phyloP scores from a whole-genome alignment of 30 jellyfish, hydroid and myxozoan species.

The Clytia hemisphaerica region DNA sequence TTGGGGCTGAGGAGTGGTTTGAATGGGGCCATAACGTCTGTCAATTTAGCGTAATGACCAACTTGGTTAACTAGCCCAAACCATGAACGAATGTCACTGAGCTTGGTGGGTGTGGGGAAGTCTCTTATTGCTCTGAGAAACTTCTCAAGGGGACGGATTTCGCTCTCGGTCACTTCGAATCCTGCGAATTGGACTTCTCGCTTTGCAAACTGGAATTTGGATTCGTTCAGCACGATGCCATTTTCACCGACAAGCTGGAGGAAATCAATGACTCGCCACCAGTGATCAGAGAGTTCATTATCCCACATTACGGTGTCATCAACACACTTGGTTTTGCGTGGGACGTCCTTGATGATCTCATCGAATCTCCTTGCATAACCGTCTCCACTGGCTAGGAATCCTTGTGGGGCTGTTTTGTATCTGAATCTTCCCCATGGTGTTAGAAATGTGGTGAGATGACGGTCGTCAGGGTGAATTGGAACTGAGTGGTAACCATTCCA shows the following conservation, averaged over 20 bases:
- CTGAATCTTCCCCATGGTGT: not conserved
- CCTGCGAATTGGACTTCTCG: not conserved
- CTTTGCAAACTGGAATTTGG: not conserved
- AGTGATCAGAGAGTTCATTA: not conserved
- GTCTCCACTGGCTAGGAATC: too few species aligned
- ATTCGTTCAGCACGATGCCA: not conserved
- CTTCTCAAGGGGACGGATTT: not conserved
- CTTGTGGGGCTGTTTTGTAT: too few species aligned
- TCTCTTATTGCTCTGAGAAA: not conserved
- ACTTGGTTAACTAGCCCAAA: not conserved
- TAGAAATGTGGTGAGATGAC: constrained; percentile 4
- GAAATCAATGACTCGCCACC: constrained; percentile 1
- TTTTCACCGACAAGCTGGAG: not conserved
- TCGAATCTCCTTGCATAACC: constrained; percentile 23
- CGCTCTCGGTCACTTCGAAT: not conserved
- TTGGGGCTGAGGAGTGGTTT: constrained; percentile 15
- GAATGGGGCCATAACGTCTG: constrained; percentile 25
- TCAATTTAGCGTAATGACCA: not conserved
- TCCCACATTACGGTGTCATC: not conserved
- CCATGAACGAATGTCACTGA: not conserved
- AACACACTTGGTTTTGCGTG: not conserved
- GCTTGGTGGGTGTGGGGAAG: not conserved
- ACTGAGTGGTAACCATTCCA: not conserved
- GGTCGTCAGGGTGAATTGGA: not conserved
- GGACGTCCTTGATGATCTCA: not conserved